Base-by-base conservation (phyloP, 2,888 invertebrate genomes). In the Coelinius sp. region DNA sequence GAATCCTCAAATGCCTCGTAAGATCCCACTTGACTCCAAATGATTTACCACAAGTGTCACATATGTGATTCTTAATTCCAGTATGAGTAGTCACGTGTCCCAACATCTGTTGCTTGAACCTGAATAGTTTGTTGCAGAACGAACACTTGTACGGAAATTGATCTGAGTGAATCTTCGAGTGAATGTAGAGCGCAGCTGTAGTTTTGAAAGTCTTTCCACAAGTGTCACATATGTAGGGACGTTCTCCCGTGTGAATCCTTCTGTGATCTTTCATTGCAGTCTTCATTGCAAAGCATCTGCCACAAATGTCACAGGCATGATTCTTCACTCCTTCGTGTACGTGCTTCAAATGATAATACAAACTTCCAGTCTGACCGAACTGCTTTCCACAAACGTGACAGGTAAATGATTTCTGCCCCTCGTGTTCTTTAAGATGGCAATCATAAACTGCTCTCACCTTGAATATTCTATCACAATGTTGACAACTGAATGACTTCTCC, bases 271-370 rank as follows among this genome's bases (percentile, higher is more conserved):
- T 88, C 74, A 85, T 83, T 10, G 90, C 85, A n/a, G 86, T 83
- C 73, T 88, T 89, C 53, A 89, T 88, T 0, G 88, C 88, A 79
- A 91, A 90, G 56, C 83, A 86, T 44, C 88, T 85, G 0, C 88
- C 89, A 81, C 91, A 91, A 49, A 88, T 83, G 4, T 87, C 86
- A 78, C 91, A 91, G 41, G 85, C 85, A 82, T 89, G 88, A 68
- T 89, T 88, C 73, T 89, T 88, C 24, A 85, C 82, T 8, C 86
- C 85, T 0, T 82, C 83, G 82, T 91, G 91, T 10, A 86, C 85
- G 79, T 90, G 87, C 73, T 89, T 90, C 75, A 90, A 80, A 80
- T 91, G 91, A 78, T 91, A 90, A 81, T 89, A 89, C 75, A 89
- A 88, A 80, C 89, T 89, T 1, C 90, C 90, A 0, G 88, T 81